Conservation (phyloP, 2,888 invertebrate genomes). For the Andrena haemorrhoa region DNA sequence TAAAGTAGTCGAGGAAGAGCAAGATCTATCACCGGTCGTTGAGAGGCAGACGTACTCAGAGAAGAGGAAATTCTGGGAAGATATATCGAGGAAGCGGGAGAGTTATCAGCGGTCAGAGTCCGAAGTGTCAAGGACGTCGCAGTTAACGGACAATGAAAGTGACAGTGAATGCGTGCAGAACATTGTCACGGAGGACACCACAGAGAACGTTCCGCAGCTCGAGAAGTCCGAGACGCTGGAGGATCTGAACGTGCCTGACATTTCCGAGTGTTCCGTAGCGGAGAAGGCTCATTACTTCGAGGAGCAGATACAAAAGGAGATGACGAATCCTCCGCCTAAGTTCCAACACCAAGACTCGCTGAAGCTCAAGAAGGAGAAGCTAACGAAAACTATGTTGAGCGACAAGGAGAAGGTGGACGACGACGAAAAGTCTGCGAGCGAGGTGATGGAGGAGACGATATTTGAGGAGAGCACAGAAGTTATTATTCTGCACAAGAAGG, state of each 20-base stretch:
- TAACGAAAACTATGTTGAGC: constrained; percentile 12
- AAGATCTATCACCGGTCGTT: constrained; percentile 73
- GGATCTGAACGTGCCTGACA: constrained; percentile 83
- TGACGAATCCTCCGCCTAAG: constrained; percentile 76
- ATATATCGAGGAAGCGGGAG: constrained; percentile 81
- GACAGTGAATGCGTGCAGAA: constrained; percentile 81
- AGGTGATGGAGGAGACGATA: constrained; percentile 21
- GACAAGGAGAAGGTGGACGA: constrained; percentile 41
- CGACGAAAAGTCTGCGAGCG: constrained; percentile 46
- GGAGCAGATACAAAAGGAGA: constrained; percentile 87
- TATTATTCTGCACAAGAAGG: background rate
- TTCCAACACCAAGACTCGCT: constrained; percentile 64
- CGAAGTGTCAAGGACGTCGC: constrained; percentile 81
- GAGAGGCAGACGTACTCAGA: constrained; percentile 83
- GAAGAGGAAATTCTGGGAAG: constrained; percentile 84
- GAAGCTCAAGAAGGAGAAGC: constrained; percentile 67
- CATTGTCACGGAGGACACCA: constrained; percentile 75
- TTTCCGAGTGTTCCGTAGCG: constrained; percentile 86
- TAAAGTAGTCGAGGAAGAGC: constrained; percentile 75
- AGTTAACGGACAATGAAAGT: constrained; percentile 81
- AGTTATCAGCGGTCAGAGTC: constrained; percentile 83
- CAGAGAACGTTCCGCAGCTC: constrained; percentile 71
- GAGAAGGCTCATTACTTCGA: constrained; percentile 87
- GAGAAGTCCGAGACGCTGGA: constrained; percentile 79
- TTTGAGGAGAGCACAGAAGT: background rate